Base-by-base conservation (phyloP, 2,113 vertebrate genomes). In the Corydoras sp. region DNA sequence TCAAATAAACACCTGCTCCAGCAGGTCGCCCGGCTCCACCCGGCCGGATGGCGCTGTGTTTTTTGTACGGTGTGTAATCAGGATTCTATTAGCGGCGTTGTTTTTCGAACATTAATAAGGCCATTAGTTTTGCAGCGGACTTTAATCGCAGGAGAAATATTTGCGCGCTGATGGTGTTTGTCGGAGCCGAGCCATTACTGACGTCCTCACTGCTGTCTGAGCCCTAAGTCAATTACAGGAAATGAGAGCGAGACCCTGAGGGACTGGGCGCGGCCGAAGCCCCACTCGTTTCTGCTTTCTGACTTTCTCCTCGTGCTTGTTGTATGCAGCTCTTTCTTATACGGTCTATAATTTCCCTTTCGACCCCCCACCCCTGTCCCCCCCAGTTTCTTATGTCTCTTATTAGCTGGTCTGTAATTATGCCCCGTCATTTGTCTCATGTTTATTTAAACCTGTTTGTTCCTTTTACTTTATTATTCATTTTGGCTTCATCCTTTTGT, bases 181-280 rank as follows among this genome's bases (percentile, higher is more conserved):
- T 58, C 54, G 13, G 51, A 53, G 3, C 51, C 5, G 54, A 56
- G 61, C 65, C 55, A 62, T 29, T 62, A 64, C 58, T 67, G 65
- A 67, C 56, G 56, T 66, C 6, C 50, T 68, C 2, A 10, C 30
- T 48, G 70, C 60, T 65, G 15, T 65, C 55, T 59, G 62, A 68
- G 61, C 24, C 43, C 49, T 73, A 65, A 69, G 59, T 67, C 48
- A 63, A 64, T 60, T 29, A 60, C 58, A 74, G 68, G 75, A 76
- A 73, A 72, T 65, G 62, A 74, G 62, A 61, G 35, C 35, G 35
- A 18, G 14, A 53, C 60, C 72, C 76, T 48, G n/a, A 60, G 71
- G 68, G 74, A 79, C 58, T 65, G 75, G 78, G 75, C 48, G 76
- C 67, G 76, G 76, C 51, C 48, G 13, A n/a, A 7, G 14, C 6